Evolutionary conservation across 2,888 invertebrate genomes (phyloP), one percentile per base, ranked within the genome.

Genomic region (Chloromyia formosa): DNA sequence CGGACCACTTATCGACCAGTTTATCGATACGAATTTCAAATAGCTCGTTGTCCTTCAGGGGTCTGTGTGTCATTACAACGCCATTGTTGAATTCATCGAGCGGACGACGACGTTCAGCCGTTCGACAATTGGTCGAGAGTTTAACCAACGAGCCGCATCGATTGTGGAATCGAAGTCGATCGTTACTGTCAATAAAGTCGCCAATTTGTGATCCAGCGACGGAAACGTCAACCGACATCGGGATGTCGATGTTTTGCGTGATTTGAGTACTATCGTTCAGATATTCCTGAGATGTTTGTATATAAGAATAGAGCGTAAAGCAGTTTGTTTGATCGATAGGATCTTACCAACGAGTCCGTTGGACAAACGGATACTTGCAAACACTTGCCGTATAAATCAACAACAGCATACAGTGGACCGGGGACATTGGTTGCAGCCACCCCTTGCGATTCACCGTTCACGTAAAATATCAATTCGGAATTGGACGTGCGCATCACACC

Each of bases 71-170:
- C 94, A 97, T 95, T 1, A 97, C 95, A 1, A 97, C 96, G 0
- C 96, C 97, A 84, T 97, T 96, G 84, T 97, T 97, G 84, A 97
- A 97, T 84, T 97, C 97, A 82, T 96, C 96, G 5, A 94, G 86
- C 0, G 97, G 96, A 75, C 95, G 89, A 73, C 94, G 89, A 76
- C 97, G 88, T 83, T 96, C 95, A 0, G 96, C 96, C 3, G 94
- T 92, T 78, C 95, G 89, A 84, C 93, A 91, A 80, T 93, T 93
- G 78, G 91, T 91, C 0, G 94, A 92, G 23, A 97, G 86, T 83
- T 94, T 95, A 0, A 97, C 94, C 76, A 97, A 86, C 14, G 93
- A 91, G 0, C 97, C 97, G 82, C 95, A 95, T 77, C 94, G 89
- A 66, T 93, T 92, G 84, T 97, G 97, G 85, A 97, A 97, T 76